Evolutionary conservation across 2,113 vertebrate genomes (phyloP).

Genomic region (Gadus macrocephalus): DNA sequence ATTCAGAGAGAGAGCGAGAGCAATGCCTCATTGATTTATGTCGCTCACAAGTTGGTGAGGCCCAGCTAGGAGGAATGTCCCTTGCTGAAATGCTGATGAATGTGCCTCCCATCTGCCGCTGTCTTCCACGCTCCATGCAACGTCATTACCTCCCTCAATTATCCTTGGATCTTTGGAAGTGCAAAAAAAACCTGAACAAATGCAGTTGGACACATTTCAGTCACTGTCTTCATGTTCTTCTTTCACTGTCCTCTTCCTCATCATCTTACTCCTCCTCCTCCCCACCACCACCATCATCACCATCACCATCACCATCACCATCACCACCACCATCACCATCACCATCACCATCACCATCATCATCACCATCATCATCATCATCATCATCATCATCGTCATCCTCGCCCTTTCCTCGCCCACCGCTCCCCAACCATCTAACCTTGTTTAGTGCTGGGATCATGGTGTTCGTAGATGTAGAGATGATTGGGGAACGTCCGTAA

Average conservation of each 20-base stretch:
- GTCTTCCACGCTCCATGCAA: neutral
- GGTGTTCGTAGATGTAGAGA: slow-evolving; percentile 81
- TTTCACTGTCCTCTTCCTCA: neutral
- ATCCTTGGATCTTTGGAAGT: neutral
- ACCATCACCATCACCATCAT: too few species aligned
- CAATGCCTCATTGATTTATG: too few species aligned
- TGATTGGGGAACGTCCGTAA: slow-evolving; percentile 76
- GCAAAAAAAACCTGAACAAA: neutral
- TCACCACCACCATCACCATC: too few species aligned
- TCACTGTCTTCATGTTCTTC: neutral
- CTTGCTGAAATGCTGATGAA: too few species aligned
- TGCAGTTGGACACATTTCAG: neutral
- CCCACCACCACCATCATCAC: too few species aligned
- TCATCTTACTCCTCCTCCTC: too few species aligned
- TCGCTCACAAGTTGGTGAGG: too few species aligned
- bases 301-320: too few species aligned
- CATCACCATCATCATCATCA: too few species aligned
- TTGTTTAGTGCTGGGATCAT: slow-evolving; percentile 78
- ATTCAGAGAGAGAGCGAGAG: neutral
- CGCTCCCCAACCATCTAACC: slow-evolving; percentile 37
- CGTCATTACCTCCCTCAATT: neutral
- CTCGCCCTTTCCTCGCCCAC: too few species aligned
- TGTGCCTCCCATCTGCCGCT: neutral
- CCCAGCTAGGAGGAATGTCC: too few species aligned
- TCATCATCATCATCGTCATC: too few species aligned